Evolutionary conservation across 2,888 invertebrate species (phyloP), one percentile per base, ranked within the genome.

Genomic region (Bruchidius siliquastri): DNA sequence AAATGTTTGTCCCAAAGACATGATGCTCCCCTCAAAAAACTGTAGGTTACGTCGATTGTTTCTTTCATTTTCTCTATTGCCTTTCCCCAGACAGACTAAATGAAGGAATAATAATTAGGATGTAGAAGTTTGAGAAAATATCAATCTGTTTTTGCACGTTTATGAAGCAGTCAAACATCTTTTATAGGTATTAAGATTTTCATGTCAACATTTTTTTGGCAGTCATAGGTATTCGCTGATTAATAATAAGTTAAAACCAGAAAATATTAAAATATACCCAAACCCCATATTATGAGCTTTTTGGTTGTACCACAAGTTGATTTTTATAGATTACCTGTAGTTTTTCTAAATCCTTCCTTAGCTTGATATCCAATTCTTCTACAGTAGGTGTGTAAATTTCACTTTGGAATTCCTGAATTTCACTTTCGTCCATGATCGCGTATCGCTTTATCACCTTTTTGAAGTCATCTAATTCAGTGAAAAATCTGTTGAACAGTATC

Each of bases 1-100:
- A 82, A 83, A 74, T 85, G 83, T 4, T 72, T 75, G 73, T 84
- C 82, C 82, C 83, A 85, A 21, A 84, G 75, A 21, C 73, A 75
- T 1, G 81, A 74, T 0, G 80, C 78, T 8, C 74, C 74, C 10
- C 76, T 77, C n/a, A 84, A 73, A 74, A 82, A 84, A 6, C 8
- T 72, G 69, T 78, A 79, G 20, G 79, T 81, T 20, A 76, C 69
- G 8, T 72, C 72, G 3, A 81, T 79, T 13, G 78, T 74, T n/a
- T 76, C 75, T 67, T 74, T 76, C 83, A 26, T 26, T 20, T 76
- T 70, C 3, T 71, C 71, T 6, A 81, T 78, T 13, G 78, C 74
- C 18, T 76, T 76, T 66, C 74, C 76, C 83, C 84, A 84, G 20
- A 79, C 22, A 18, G 71, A 22, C 80, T 80, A 74, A 68, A 76